A percentile compares a stretch with the other conserved stretches of the same genome.
These are phyloP conservation scores for Drosophila simulans DNA, from an alignment of 1,140 invertebrate species.

Conservation along the genomic window DNA sequence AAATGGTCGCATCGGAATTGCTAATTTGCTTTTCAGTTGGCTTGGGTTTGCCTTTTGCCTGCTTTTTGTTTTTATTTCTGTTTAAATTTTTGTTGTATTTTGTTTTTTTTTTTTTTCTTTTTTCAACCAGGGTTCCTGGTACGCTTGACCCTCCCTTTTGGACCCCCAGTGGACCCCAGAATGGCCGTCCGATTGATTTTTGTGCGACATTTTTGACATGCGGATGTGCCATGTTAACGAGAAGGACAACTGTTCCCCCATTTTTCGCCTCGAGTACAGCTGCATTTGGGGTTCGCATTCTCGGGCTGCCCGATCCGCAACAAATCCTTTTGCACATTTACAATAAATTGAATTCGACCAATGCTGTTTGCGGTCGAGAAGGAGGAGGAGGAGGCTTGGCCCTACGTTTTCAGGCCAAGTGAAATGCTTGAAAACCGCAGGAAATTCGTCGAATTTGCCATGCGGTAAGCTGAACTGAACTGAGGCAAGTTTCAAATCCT, in stretches of 20 bases:
- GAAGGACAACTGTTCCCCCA: conserved; percentile 44
- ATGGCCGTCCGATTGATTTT: conserved; percentile 68
- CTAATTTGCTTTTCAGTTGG: conserved; percentile 78
- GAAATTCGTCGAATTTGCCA: conserved; percentile 83
- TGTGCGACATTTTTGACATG: conserved; percentile 82
- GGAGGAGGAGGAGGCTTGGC: neutral
- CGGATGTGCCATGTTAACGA: conserved; percentile 82
- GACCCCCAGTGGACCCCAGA: conserved; percentile 22
- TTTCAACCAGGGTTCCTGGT: conserved; percentile 53
- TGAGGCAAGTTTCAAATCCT: conserved; percentile 16
- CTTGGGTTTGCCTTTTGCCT: conserved; percentile 35
- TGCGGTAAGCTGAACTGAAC: conserved; percentile 59
- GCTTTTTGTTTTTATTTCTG: conserved; percentile 30
- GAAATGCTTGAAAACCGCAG: conserved; percentile 77
- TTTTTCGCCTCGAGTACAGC: conserved; percentile 45
- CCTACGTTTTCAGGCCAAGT: conserved; percentile 39
- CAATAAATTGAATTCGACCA: conserved; percentile 82
- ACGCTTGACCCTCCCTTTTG: conserved; percentile 44
- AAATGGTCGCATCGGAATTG: conserved; percentile 81
- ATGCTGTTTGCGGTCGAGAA: conserved; percentile 72
- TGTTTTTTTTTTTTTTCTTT: neutral
- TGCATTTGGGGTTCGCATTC: conserved; percentile 23
- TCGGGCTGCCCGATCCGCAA: conserved; percentile 26
- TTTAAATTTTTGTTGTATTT: conserved; percentile 3
- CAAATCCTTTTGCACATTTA: conserved; percentile 77